A percentile compares a stretch with the other conserved stretches of the same genome.
phyloP scores from a whole-genome alignment of 1,140 invertebrate species.

The Formica selysi region DNA sequence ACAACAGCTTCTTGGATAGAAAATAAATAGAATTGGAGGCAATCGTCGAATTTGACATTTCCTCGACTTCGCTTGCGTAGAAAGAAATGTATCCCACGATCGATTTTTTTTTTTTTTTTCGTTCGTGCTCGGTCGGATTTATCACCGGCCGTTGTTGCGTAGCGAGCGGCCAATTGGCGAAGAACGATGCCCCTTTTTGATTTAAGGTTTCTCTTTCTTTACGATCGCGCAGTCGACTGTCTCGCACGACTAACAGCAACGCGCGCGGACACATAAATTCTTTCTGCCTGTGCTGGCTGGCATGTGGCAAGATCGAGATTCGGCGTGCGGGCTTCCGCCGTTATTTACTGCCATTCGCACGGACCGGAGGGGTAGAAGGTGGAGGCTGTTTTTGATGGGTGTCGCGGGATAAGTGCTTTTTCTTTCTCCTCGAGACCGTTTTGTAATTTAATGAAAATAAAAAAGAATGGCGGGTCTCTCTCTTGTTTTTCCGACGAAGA shows the following conservation, averaged over 20 bases:
- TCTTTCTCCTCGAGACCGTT: conserved; percentile 36
- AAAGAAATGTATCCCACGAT: conserved; percentile 4
- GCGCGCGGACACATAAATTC: conserved; percentile 69
- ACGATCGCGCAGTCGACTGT: conserved; percentile 68
- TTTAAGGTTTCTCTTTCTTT: conserved; percentile 68
- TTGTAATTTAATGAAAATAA: conserved; percentile 62
- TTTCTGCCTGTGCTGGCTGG: conserved; percentile 39
- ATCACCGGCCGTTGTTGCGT: conserved; percentile 65
- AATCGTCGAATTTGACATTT: conserved; percentile 23
- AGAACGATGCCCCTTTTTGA: conserved; percentile 66
- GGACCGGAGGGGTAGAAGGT: not conserved
- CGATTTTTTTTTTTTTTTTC: conserved; percentile 27
- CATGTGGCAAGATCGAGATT: conserved; percentile 72
- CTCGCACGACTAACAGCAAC: conserved; percentile 53
- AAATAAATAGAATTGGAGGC: too few relatives aligned
- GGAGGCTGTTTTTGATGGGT: conserved; percentile 50
- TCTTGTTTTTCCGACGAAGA: not conserved
- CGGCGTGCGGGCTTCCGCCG: conserved; percentile 55
- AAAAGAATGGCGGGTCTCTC: not conserved
- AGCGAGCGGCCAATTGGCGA: conserved; percentile 69
- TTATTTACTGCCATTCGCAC: conserved; percentile 63
- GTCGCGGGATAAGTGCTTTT: conserved; percentile 55
- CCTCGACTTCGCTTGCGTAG: not conserved
- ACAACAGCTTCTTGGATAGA: not conserved
- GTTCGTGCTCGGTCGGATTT: conserved; percentile 55